Base-by-base conservation (phyloP, 2,797 vertebrate species). In the Champsocephalus gunnari region DNA sequence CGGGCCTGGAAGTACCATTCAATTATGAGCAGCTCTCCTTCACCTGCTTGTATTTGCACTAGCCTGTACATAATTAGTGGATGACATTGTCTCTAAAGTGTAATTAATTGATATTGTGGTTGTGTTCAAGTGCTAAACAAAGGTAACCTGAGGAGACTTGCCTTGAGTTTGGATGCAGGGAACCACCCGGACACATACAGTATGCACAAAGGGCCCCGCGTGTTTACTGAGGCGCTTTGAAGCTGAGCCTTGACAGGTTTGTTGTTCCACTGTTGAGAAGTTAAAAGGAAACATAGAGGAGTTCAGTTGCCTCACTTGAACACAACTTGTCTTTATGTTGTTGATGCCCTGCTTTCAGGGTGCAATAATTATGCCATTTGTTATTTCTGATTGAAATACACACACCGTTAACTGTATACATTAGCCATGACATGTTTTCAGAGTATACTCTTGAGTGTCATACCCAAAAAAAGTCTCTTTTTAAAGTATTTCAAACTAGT, bases 221-320 rank as follows among this genome's bases (percentile, higher is more conserved):
- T 76, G 72, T 79, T 81, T 71, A 71, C 75, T 32, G 48, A 59
- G 49, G 28, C 2, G n/a, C 67, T 81, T 83, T 80, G 80, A 83
- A 75, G 77, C 64, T 44, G 19, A 72, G 67, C 17, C 32, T 17
- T 66, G 71, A 75, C 74, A 68, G 62, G 72, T 75, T 54, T 66
- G 75, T 75, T 80, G 61, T 74, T 80, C 70, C 71, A 71, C 55
- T 2, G 38, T 34, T 43, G 69, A 73, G 70, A 21, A 48, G 50
- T 68, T 68, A 51, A 77, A 78, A 78, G 60, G 45, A 68, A 65
- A 63, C 68, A 64, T 62, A 44, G 24, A 71, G 47, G 19, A 34
- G 9, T 28, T 55, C 55, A 59, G 56, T 62, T 69, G 64, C 21
- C 68, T 66, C 54, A 60, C 62, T 65, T 61, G 61, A 74, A 51